Percentiles rank a stretch among this genome's conserved stretches.
Conservation (phyloP, 2,113 vertebrate genomes). For the Danionella cerebrum region DNA sequence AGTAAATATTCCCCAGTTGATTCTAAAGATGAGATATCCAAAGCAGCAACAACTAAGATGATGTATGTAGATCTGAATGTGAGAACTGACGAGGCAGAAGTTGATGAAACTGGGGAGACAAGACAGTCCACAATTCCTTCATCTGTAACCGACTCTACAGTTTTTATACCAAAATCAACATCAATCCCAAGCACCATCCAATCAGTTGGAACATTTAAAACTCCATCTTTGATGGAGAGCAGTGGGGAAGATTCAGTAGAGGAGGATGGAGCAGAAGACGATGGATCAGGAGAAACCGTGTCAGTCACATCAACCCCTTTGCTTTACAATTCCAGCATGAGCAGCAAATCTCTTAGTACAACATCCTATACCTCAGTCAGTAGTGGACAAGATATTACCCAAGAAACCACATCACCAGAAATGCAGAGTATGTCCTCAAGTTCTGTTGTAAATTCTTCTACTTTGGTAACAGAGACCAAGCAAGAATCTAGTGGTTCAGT, state of each 20-base stretch:
- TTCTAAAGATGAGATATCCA: background rate
- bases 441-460: background rate
- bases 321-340: background rate
- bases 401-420: background rate
- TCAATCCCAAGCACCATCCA: background rate
- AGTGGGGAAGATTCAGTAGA: slow-evolving; percentile 27
- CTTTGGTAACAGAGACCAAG: background rate
- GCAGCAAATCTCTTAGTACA: background rate
- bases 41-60: slow-evolving; percentile 24
- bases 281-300: slow-evolving; percentile 29
- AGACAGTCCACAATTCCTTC: background rate
- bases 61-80: slow-evolving; percentile 28
- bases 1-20: background rate
- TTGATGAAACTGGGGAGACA: slow-evolving; percentile 24
- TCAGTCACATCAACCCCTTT: background rate
- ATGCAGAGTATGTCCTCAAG: background rate
- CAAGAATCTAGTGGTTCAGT: background rate
- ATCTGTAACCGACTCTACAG: background rate
- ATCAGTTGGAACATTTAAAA: background rate
- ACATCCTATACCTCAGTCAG: background rate
- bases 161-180: background rate
- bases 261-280: slow-evolving; percentile 20
- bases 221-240: slow-evolving; percentile 16
- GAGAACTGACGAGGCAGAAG: slow-evolving; percentile 53
- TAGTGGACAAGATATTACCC: background rate